phyloP scores from a whole-genome alignment of 2,888 invertebrate species.

The Sesia apiformis region DNA sequence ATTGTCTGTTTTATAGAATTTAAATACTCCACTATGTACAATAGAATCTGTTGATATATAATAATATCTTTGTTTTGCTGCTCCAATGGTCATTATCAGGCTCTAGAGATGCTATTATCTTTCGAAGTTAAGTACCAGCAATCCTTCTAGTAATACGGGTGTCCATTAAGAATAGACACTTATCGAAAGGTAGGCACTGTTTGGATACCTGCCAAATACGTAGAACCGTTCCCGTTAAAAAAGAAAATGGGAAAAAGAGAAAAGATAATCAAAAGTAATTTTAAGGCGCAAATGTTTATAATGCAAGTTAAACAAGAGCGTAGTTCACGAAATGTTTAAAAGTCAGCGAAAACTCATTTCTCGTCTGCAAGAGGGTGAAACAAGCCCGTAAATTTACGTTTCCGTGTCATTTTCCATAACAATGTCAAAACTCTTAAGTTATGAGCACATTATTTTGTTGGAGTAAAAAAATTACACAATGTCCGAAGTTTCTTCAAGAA shows the following conservation, averaged over 20 bases:
- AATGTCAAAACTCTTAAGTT: slow-evolving; percentile 42
- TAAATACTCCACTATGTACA: no score
- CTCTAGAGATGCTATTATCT: neutral
- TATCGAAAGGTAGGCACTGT: neutral
- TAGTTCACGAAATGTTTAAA: slow-evolving; percentile 34
- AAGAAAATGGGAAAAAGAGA: neutral
- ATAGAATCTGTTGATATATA: no score
- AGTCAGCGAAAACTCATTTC: slow-evolving; percentile 43
- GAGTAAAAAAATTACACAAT: slow-evolving; percentile 16
- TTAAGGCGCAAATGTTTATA: slow-evolving; percentile 33
- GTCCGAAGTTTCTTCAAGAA: neutral
- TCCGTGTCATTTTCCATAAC: slow-evolving; percentile 46
- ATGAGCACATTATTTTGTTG: slow-evolving; percentile 32
- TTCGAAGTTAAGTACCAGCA: neutral
- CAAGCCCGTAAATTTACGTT: slow-evolving; percentile 43
- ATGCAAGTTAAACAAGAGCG: slow-evolving; percentile 26
- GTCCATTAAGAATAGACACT: neutral
- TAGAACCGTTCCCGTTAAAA: neutral
- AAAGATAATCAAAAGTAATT: slow-evolving; percentile 5
- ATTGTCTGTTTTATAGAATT: no score
- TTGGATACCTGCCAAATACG: neutral
- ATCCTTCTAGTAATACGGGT: neutral
- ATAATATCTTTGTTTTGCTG: no score
- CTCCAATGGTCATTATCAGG: no score
- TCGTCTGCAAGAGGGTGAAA: slow-evolving; percentile 31